These are phyloP conservation scores for Numida meleagris DNA, from an alignment of 2,113 vertebrate genomes.

Conservation along the genomic window DNA sequence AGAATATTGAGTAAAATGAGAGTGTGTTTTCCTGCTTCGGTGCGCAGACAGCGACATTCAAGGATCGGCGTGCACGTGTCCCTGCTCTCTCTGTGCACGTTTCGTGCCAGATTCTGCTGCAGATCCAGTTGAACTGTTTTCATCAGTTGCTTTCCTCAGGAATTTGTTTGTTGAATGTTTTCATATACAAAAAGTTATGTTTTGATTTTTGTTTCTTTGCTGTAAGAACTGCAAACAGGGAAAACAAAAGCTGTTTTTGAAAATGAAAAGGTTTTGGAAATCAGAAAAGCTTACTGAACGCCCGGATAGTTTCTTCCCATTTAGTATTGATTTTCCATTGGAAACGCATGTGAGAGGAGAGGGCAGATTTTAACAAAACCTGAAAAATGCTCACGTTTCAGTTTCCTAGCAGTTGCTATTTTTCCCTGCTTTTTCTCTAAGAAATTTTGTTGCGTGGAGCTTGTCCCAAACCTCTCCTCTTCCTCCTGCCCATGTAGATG, in stretches of 20 bases:
- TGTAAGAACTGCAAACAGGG: background rate
- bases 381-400: background rate
- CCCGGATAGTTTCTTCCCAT: background rate
- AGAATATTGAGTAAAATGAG: background rate
- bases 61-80: fast-evolving
- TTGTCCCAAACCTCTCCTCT: background rate
- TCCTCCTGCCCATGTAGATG: background rate
- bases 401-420: background rate
- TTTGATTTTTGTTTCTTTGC: background rate
- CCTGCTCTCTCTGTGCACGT: background rate
- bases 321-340: constrained; percentile 11
- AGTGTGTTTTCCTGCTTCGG: background rate
- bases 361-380: background rate
- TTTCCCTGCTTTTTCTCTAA: background rate
- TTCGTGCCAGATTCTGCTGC: background rate
- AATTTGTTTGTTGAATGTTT: background rate
- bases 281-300: background rate
- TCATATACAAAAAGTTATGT: background rate
- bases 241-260: background rate
- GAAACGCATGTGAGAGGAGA: background rate
- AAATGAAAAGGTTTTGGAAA: fast-evolving
- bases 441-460: background rate
- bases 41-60: background rate
- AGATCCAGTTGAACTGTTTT: background rate
- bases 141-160: background rate